A percentile compares a stretch with the other conserved stretches of the same genome.
Conservation (phyloP, 2,888 invertebrate genomes). For the Chromoteleia sp. region DNA sequence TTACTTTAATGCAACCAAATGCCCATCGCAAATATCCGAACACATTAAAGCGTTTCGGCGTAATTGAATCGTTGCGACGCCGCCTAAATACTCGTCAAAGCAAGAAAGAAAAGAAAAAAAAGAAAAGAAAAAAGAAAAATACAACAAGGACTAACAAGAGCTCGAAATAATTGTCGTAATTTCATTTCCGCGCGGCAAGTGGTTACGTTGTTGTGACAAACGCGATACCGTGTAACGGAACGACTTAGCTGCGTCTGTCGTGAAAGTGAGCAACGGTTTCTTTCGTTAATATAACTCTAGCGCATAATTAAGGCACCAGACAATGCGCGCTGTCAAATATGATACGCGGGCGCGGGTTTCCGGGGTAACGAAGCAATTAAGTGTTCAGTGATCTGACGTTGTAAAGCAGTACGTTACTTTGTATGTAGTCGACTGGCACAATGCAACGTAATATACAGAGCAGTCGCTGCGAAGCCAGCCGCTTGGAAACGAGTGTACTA, state of each 20-base stretch:
- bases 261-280: conserved; percentile 10
- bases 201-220: conserved; percentile 8
- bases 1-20: no score
- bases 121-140: no score
- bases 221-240: background rate
- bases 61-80: no score
- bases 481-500: conserved; percentile 72
- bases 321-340: conserved; percentile 41
- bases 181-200: background rate
- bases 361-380: conserved; percentile 60
- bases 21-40: background rate
- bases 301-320: conserved; percentile 31
- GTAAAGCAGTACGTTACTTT: conserved; percentile 59
- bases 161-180: conserved; percentile 11
- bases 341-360: background rate
- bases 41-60: background rate
- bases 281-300: conserved; percentile 6
- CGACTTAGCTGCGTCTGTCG: background rate
- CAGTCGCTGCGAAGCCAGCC: conserved; percentile 63
- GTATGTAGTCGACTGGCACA: conserved; percentile 43
- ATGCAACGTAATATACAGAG: conserved; percentile 47
- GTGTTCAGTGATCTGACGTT: conserved; percentile 60
- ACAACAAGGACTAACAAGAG: background rate
- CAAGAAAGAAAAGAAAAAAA: no score
- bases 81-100: background rate